These are phyloP conservation scores for Fringilla coelebs DNA, from an alignment of 2,797 vertebrate species.

Conservation along the genomic window DNA sequence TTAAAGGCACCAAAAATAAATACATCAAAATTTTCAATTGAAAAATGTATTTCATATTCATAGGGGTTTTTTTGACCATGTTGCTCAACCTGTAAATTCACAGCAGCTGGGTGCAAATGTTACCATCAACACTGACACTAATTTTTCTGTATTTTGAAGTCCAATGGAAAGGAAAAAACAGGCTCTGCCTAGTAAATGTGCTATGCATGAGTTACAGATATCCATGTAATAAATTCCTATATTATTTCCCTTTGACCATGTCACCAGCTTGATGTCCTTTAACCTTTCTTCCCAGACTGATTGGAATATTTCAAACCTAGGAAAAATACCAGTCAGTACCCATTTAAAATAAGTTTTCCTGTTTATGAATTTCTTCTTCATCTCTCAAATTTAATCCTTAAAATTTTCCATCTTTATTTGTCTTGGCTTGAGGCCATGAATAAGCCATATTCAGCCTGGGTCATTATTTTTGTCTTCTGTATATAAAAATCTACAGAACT, in stretches of 20 bases:
- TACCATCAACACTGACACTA: not conserved
- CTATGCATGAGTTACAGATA: not conserved
- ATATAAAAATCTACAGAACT: not conserved
- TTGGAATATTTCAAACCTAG: not conserved
- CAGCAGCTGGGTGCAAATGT: not conserved
- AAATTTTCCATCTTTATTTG: not conserved
- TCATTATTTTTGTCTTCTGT: conserved; percentile 15
- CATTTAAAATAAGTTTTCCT: not conserved
- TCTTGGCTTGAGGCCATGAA: conserved; percentile 22
- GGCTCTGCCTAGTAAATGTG: not conserved
- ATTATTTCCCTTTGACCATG: not conserved
- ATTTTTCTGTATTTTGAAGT: not conserved
- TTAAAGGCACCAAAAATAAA: not conserved
- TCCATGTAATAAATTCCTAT: not conserved
- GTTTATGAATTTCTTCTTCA: not conserved
- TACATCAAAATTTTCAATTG: not conserved
- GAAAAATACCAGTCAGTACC: not conserved
- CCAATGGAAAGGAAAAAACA: not conserved
- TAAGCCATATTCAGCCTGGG: not conserved
- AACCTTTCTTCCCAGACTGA: not conserved
- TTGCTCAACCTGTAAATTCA: not conserved
- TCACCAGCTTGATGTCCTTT: not conserved
- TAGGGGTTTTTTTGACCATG: not conserved
- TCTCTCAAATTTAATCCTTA: not conserved
- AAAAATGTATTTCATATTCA: not conserved